Evolutionary conservation across 2,888 invertebrate species (phyloP), one percentile per base, ranked within the genome.

Genomic region (Odontothrips loti): DNA sequence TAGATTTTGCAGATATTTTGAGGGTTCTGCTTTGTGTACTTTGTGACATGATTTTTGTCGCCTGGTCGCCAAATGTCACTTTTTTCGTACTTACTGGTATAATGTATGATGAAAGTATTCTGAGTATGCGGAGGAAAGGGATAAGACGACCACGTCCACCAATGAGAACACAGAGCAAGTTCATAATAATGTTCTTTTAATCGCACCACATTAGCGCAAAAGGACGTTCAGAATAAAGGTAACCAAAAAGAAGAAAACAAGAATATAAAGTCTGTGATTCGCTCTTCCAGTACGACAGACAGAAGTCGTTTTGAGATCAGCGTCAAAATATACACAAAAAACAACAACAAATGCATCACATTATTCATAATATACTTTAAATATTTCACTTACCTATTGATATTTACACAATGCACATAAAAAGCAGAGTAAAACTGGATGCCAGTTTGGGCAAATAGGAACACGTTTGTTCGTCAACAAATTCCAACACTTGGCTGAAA

Each of bases 201-300:
- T 12, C 23, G 12, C 10, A 23, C 23, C 68, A 27, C 68, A 75
- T 75, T 27, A 75, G 12, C 12, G 12, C 34, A 43, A 43, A 43
- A 27, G 27, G 68, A 75, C 68, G 23, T 23, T 43, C 34, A 75
- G 68, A 75, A 75, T 75, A 75, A 27, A 75, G 68, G 68, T 75
- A 75, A 75, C 68, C 68, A 75, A 75, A 75, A 27, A 75, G 23
- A 23, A 58, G 58, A 75, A 75, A 27, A 58, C 58, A 75, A 75
- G 68, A 27, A 75, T 27, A 75, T 75, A 27, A 75, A 27, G 12
- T 12, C n/a, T 58, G 58, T 58, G 4, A 58, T 58, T 43, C 34
- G 34, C 34, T 43, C 34, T 43, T 43, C 34, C 34, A 43, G 34
- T 43, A 43, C 15, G 68, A 75, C 68, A 12, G 23, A 9, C 8